Evolutionary conservation across 2,888 invertebrate species (phyloP), one percentile per base, ranked within the genome.

Genomic region (Scaptomyza cyrtandrae): DNA sequence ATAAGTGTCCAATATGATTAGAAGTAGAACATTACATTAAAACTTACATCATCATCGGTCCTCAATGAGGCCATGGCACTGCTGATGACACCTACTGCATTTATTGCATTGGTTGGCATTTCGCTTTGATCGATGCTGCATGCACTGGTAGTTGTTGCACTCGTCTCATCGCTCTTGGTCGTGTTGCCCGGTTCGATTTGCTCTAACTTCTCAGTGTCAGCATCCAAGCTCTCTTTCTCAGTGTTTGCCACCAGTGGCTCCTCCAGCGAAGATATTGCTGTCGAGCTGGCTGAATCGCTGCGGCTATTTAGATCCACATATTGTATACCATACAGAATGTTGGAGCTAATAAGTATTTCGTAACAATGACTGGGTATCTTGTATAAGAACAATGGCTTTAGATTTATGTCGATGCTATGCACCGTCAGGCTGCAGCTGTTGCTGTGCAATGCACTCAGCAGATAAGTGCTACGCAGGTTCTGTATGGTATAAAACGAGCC

Each of bases 301-400:
- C 71, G 72, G 1, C 60, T 77, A 45, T 83, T 80, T 13, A 88
- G 58, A 60, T 94, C 93, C 48, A 94, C 93, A 48, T 91, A 90
- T 80, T 92, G 92, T 75, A 92, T 90, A 24, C 94, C 93, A 88
- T 95, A 96, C 81, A 96, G 94, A 71, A 96, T 93, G 82, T 94
- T 94, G 87, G 95, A 95, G 31, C 95, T 95, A 54, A 96, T 93
- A 66, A 96, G 91, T 80, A 95, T 92, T 73, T 94, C 93, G 79
- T 93, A 92, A 82, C 94, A 94, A 59, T 94, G 93, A 41, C 93
- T 92, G 44, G 95, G 94, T 78, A 96, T 92, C 91, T 95, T 95
- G 90, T 96, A 95, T 50, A 95, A 93, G 90, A 94, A 95, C 62
- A 95, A 91, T 11, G 96, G 95, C 67, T 94, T 94, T 61, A 94